Conservation (phyloP, 2,797 vertebrate genomes). For the Fundulus diaphanus region DNA sequence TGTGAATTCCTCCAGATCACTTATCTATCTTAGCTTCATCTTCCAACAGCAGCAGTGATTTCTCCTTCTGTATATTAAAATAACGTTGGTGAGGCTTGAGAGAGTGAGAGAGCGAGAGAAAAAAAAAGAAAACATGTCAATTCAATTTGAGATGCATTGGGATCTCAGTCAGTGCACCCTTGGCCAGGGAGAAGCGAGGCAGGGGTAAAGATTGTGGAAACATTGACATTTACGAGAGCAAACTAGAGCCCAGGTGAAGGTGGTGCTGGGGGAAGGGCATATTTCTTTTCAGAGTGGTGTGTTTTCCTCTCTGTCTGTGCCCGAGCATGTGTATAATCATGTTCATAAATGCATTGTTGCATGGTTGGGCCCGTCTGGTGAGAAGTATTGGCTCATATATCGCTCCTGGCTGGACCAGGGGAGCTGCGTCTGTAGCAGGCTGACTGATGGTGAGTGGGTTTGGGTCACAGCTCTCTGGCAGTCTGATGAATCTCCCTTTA, state of each 20-base stretch:
- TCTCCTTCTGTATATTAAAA: slow-evolving; percentile 49
- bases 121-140: slow-evolving; percentile 45
- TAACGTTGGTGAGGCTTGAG: slow-evolving; percentile 28
- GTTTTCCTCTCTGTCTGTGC: slow-evolving; percentile 12
- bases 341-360: slow-evolving; percentile 58
- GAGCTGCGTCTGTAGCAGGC: slow-evolving; percentile 41
- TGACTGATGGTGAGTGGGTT: slow-evolving; percentile 68
- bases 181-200: slow-evolving; percentile 49
- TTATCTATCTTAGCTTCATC: slow-evolving; percentile 69
- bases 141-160: slow-evolving; percentile 71
- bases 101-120: background rate
- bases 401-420: slow-evolving; percentile 49
- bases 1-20: slow-evolving; percentile 74
- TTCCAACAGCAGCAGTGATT: slow-evolving; percentile 29
- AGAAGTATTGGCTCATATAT: slow-evolving; percentile 52
- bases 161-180: slow-evolving; percentile 49
- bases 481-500: slow-evolving; percentile 60
- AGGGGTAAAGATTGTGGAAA: slow-evolving; percentile 76
- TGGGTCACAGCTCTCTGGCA: slow-evolving; percentile 59
- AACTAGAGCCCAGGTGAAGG: slow-evolving; percentile 73
- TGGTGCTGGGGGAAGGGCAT: slow-evolving; percentile 50
- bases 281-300: slow-evolving; percentile 45
- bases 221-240: slow-evolving; percentile 78
- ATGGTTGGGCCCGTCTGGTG: slow-evolving; percentile 54
- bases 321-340: slow-evolving; percentile 33